phyloP scores from a whole-genome alignment of 2,797 vertebrate species.

The Poliocrania exsul region DNA sequence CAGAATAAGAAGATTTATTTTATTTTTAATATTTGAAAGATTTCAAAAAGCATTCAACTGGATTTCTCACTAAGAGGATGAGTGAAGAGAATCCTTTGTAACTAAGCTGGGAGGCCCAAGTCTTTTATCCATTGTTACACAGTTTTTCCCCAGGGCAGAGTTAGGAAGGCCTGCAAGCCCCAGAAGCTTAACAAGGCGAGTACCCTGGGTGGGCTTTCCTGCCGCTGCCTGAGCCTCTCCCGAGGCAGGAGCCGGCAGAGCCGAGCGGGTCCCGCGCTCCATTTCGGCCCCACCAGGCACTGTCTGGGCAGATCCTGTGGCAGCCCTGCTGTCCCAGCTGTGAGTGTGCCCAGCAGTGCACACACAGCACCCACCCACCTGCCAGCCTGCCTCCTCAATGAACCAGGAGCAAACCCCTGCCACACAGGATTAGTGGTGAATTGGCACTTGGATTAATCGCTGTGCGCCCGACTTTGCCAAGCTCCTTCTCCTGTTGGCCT shows the following conservation, averaged over 20 bases:
- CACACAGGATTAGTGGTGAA: background rate
- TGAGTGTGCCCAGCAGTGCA: background rate
- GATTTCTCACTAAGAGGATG: conserved; percentile 69
- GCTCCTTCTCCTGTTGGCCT: background rate
- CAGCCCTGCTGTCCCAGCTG: background rate
- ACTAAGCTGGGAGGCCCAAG: conserved; percentile 50
- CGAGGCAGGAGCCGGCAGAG: background rate
- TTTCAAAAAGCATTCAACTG: conserved; percentile 64
- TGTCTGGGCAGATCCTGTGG: background rate
- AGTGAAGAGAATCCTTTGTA: conserved; percentile 53
- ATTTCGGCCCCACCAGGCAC: background rate
- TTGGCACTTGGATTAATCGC: background rate
- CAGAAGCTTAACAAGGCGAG: conserved; percentile 47
- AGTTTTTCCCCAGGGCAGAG: conserved; percentile 40
- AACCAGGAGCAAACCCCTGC: background rate
- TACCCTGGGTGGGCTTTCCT: conserved; percentile 57
- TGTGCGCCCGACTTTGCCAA: background rate
- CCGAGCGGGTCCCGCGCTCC: background rate
- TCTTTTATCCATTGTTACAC: conserved; percentile 64
- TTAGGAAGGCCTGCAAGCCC: conserved; percentile 56
- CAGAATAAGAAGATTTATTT: conserved; percentile 53
- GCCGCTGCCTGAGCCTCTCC: conserved; percentile 29
- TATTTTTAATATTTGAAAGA: conserved; percentile 66
- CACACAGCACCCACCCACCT: background rate
- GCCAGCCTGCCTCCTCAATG: background rate